Evolutionary conservation across 2,797 vertebrate genomes (phyloP).

Genomic region (Threskiornis aethiopicus): DNA sequence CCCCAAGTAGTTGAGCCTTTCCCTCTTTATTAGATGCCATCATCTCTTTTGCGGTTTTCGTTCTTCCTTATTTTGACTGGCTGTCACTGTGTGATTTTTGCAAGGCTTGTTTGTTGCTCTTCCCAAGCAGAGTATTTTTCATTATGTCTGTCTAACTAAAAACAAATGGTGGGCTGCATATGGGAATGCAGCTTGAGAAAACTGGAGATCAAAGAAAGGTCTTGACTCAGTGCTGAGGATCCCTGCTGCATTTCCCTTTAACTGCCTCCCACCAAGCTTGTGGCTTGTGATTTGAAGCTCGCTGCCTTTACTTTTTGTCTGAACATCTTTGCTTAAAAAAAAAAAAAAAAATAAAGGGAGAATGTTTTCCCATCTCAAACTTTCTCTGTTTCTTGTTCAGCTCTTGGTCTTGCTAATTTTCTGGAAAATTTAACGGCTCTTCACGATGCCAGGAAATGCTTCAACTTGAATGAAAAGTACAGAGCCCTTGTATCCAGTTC

Average conservation of each 20-base stretch:
- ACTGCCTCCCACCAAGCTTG: constrained; percentile 51
- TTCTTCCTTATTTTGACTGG: constrained; percentile 12
- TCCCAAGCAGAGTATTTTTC: constrained; percentile 54
- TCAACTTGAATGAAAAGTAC: neutral
- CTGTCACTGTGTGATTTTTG: neutral
- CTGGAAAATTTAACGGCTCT: neutral
- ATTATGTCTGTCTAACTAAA: constrained; percentile 58
- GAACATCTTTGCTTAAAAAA: neutral
- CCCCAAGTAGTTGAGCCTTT: neutral
- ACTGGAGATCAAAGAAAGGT: constrained; percentile 73
- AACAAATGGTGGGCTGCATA: constrained; percentile 50
- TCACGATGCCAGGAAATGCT: neutral
- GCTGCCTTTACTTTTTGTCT: constrained; percentile 3
- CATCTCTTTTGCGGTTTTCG: neutral
- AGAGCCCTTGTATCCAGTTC: neutral
- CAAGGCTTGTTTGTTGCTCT: constrained; percentile 31
- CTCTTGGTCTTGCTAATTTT: neutral
- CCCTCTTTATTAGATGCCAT: neutral
- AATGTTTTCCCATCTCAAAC: neutral
- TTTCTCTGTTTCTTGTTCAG: neutral
- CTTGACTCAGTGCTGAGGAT: constrained; percentile 61
- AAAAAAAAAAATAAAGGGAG: neutral
- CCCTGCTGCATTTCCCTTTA: constrained; percentile 41
- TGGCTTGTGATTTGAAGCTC: constrained; percentile 52
- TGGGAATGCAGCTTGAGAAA: constrained; percentile 74